Evolutionary conservation across 2,113 vertebrate genomes (phyloP).

Genomic region (Coreoperca whiteheadi): DNA sequence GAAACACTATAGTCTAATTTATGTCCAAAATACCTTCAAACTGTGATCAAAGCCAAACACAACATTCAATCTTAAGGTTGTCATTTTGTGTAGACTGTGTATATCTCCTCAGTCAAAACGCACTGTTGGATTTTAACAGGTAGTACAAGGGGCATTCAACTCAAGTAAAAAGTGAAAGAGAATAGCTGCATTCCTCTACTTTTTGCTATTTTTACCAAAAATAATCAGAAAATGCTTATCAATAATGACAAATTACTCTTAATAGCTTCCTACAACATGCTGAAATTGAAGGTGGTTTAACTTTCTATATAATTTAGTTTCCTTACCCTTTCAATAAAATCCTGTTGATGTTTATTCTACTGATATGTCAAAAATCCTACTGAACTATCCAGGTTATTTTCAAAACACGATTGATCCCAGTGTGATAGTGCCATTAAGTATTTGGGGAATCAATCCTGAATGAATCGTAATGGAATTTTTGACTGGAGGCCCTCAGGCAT

Average conservation of each 20-base stretch:
- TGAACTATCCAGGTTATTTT: conserved; percentile 39
- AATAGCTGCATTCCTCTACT: neutral
- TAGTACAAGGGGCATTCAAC: neutral
- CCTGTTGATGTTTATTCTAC: conserved; percentile 4
- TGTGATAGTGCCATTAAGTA: conserved; percentile 49
- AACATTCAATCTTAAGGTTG: neutral
- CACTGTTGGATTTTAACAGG: neutral
- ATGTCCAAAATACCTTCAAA: neutral
- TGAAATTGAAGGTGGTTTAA: neutral
- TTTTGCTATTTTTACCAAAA: neutral
- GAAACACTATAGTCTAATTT: neutral
- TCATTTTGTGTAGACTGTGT: neutral
- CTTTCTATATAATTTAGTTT: neutral
- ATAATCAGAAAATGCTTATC: too few species aligned
- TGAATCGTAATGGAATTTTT: conserved; percentile 67
- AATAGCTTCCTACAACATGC: neutral
- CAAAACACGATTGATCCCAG: conserved; percentile 49
- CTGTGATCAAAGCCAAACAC: neutral
- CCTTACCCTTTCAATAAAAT: neutral
- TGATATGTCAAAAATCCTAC: conserved; percentile 17
- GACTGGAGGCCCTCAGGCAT: conserved; percentile 64
- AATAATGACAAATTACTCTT: neutral
- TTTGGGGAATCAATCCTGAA: conserved; percentile 66
- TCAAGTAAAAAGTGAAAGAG: neutral
- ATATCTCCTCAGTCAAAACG: conserved; percentile 2